phyloP scores from a whole-genome alignment of 1,140 invertebrate genomes.

The Scaptomyza graminum region DNA sequence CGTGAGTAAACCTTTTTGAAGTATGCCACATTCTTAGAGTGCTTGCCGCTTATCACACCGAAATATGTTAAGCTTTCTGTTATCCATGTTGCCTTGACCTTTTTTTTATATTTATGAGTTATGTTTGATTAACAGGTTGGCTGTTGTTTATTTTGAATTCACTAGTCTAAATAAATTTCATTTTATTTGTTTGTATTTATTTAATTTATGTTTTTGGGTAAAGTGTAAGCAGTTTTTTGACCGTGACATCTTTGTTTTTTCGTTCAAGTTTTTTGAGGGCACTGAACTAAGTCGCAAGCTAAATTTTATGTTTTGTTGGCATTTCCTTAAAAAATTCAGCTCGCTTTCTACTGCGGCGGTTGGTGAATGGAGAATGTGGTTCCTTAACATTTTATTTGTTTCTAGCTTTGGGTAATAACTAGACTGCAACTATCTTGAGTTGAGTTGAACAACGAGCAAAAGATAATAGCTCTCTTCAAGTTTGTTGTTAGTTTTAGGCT shows the following conservation, averaged over 20 bases:
- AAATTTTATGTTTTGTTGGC: constrained; percentile 13
- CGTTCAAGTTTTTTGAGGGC: constrained; percentile 17
- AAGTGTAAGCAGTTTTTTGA: constrained; percentile 55
- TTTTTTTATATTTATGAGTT: neutral
- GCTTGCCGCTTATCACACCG: constrained; percentile 36
- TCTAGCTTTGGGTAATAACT: neutral
- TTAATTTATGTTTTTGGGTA: constrained; percentile 72
- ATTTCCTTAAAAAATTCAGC: neutral
- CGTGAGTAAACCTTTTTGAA: no score
- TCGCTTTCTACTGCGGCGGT: constrained; percentile 9
- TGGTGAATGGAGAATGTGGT: neutral
- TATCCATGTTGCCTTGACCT: constrained; percentile 64
- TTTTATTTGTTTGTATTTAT: constrained; percentile 30
- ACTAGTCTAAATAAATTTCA: constrained; percentile 43
- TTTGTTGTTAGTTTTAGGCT: constrained; percentile 1
- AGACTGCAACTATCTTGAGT: constrained; percentile 19
- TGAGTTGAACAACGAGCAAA: constrained; percentile 7
- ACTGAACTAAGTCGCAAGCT: constrained; percentile 42
- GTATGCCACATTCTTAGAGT: constrained; percentile 29
- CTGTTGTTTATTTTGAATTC: constrained; percentile 54
- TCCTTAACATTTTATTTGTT: constrained; percentile 6
- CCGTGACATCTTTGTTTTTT: constrained; percentile 66
- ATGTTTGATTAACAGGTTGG: constrained; percentile 64
- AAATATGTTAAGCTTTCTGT: constrained; percentile 37
- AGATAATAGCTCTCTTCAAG: constrained; percentile 7